phyloP scores from a whole-genome alignment of 30 jellyfish, hydroid and myxozoan genomes.

The Clytia hemisphaerica region DNA sequence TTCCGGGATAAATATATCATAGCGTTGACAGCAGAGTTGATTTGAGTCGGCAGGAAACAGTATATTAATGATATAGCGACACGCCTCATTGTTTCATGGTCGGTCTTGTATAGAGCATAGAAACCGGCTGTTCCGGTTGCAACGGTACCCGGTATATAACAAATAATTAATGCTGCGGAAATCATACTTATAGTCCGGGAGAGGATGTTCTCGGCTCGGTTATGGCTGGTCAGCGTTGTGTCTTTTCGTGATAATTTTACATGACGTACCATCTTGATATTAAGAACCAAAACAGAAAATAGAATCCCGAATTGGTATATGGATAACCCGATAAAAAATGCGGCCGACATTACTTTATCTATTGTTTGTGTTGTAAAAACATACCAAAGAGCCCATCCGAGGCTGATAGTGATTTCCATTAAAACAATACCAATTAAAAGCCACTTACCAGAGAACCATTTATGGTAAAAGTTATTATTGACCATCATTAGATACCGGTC shows the following conservation, averaged over 20 bases:
- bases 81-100: not conserved
- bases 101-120: not conserved
- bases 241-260: not conserved
- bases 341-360: not conserved
- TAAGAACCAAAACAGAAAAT: not conserved
- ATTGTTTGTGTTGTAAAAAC: not conserved
- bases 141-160: not conserved
- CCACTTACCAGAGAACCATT: not conserved
- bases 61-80: not conserved
- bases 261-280: constrained; percentile 1
- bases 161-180: not conserved
- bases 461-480: not conserved
- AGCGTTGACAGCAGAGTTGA: constrained; percentile 6
- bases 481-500: constrained; percentile 5
- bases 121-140: not conserved
- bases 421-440: not conserved
- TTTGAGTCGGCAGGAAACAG: not conserved
- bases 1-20: not conserved
- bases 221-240: not conserved
- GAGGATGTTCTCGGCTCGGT: not conserved
- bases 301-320: not conserved
- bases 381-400: constrained; percentile 11
- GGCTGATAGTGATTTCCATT: not conserved
- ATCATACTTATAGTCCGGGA: not conserved
- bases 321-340: not conserved